Conservation (phyloP, 2,797 vertebrate species). For the Crocidura indochinensis region DNA sequence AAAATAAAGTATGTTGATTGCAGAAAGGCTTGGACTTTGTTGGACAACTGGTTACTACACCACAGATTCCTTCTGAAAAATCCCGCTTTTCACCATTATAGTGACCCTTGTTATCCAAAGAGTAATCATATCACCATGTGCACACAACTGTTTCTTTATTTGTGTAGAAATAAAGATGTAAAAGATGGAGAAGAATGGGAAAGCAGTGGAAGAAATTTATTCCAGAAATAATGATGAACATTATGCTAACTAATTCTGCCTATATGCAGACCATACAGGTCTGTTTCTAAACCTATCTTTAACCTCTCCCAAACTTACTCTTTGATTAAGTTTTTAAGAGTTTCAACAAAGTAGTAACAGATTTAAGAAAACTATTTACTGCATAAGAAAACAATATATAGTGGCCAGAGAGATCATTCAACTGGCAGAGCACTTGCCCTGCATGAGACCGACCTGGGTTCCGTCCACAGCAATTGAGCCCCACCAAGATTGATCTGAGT, state of each 20-base stretch:
- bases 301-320: background rate
- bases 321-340: constrained; percentile 45
- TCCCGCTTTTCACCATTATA: background rate
- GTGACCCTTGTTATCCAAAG: background rate
- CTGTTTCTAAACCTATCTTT: constrained; percentile 34
- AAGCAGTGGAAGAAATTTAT: background rate
- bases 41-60: background rate
- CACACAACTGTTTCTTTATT: background rate
- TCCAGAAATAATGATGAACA: background rate
- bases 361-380: background rate
- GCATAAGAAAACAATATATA: constrained; percentile 19
- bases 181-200: background rate
- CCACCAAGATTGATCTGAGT: too few relatives aligned
- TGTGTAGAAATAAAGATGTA: constrained; percentile 1
- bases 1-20: background rate
- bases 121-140: background rate
- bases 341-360: background rate
- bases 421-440: too few relatives aligned
- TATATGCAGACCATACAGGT: background rate
- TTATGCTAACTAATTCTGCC: background rate
- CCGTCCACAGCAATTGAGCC: too few relatives aligned
- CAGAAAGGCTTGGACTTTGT: background rate
- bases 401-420: too few relatives aligned
- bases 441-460: too few relatives aligned
- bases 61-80: background rate